These are phyloP conservation scores for Pristionchus maxplancki DNA, from an alignment of 2,888 invertebrate genomes.

Conservation along the genomic window DNA sequence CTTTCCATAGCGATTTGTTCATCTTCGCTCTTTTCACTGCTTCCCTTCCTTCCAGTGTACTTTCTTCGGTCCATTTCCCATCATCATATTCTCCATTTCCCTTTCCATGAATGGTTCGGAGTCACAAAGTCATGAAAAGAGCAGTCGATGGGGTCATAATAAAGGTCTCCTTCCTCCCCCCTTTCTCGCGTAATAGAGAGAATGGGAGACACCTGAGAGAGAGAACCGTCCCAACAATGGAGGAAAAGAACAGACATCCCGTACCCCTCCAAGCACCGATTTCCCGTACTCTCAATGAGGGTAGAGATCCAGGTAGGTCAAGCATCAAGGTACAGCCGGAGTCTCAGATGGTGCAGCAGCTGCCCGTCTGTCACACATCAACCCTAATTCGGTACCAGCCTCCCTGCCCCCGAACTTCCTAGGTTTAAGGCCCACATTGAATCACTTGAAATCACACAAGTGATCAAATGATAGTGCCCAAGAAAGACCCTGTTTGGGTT, in stretches of 20 bases:
- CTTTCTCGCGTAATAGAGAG: conserved; percentile 14
- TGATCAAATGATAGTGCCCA: neutral
- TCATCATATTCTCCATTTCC: conserved; percentile 43
- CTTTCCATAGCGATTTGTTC: conserved; percentile 24
- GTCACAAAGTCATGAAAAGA: conserved; percentile 19
- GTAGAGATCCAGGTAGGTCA: conserved; percentile 26
- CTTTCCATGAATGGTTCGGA: conserved; percentile 41
- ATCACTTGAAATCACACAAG: neutral
- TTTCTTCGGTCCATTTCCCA: conserved; percentile 47
- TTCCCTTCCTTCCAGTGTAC: conserved; percentile 18
- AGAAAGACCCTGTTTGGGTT: neutral
- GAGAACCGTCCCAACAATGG: neutral
- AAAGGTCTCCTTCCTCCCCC: neutral
- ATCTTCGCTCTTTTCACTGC: conserved; percentile 45
- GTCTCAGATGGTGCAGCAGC: neutral
- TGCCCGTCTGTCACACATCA: neutral
- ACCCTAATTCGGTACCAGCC: neutral
- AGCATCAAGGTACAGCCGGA: neutral
- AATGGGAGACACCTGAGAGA: conserved; percentile 9
- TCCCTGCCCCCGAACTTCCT: neutral
- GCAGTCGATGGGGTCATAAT: conserved; percentile 35
- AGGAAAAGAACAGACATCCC: conserved; percentile 4
- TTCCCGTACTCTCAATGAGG: neutral
- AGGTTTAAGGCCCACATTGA: neutral
- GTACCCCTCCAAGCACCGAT: conserved; percentile 4